Conservation (phyloP, 2,888 invertebrate species). For the Rhorus exstirpatorius region DNA sequence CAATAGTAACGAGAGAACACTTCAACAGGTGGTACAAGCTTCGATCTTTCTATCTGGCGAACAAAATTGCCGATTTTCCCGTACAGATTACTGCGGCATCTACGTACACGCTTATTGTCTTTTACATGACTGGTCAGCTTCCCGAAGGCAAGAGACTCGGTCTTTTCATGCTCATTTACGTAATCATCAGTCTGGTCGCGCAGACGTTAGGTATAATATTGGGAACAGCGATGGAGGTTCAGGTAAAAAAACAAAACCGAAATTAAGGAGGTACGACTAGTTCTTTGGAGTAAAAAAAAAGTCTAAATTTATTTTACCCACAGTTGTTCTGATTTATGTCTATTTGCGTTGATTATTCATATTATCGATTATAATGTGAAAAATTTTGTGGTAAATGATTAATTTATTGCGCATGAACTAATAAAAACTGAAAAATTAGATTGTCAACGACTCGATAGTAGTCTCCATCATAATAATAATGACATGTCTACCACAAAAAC, state of each 20-base stretch:
- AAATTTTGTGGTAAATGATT: too few relatives aligned
- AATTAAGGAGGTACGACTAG: not conserved
- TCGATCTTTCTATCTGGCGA: slow-evolving; percentile 93
- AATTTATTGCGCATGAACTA: too few relatives aligned
- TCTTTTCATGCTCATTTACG: slow-evolving; percentile 89
- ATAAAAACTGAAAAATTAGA: too few relatives aligned
- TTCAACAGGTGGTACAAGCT: slow-evolving; percentile 97
- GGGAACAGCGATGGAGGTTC: slow-evolving; percentile 93
- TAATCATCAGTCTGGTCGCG: slow-evolving; percentile 93
- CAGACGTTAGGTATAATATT: slow-evolving; percentile 95
- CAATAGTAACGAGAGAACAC: slow-evolving; percentile 93
- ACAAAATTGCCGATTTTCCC: slow-evolving; percentile 93
- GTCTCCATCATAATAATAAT: too few relatives aligned
- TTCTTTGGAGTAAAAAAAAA: too few relatives aligned
- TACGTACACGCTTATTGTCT: slow-evolving; percentile 92
- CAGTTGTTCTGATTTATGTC: too few relatives aligned
- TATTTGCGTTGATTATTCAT: too few relatives aligned
- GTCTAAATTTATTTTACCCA: too few relatives aligned
- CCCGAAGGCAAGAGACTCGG: slow-evolving; percentile 91
- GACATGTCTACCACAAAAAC: too few relatives aligned
- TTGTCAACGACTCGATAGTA: too few relatives aligned
- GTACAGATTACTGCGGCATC: slow-evolving; percentile 91
- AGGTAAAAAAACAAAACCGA: slow-evolving; percentile 87
- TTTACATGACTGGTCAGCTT: slow-evolving; percentile 95
- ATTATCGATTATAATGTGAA: too few relatives aligned